Evolutionary conservation across 2,113 vertebrate genomes (phyloP).

Genomic region (Phrynocephalus versicolor): DNA sequence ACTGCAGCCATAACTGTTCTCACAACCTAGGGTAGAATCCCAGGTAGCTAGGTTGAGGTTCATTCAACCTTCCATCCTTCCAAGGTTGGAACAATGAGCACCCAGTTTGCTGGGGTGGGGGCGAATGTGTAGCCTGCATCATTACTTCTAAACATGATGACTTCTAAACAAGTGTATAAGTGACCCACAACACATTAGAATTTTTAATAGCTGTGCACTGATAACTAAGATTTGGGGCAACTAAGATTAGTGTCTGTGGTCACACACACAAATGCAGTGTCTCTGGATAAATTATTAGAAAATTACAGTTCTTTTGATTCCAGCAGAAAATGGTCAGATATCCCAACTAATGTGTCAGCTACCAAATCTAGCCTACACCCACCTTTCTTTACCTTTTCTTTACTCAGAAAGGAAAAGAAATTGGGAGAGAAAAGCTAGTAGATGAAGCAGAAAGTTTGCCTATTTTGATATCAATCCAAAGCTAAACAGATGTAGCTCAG

Average conservation of each 20-base stretch:
- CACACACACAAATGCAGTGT: background rate
- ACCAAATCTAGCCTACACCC: background rate
- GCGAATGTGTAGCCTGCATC: too few relatives aligned
- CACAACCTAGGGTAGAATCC: too few relatives aligned
- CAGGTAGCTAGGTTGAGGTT: too few relatives aligned
- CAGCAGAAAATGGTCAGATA: background rate
- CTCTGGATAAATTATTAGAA: background rate
- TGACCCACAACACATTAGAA: background rate
- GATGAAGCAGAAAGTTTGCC: background rate
- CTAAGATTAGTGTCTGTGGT: background rate
- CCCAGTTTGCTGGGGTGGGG: too few relatives aligned
- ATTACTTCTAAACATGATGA: too few relatives aligned
- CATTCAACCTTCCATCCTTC: too few relatives aligned
- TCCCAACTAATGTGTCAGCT: background rate
- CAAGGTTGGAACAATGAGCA: too few relatives aligned
- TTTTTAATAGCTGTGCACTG: background rate
- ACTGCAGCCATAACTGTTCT: too few relatives aligned
- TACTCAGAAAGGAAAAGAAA: background rate
- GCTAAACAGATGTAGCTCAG: background rate
- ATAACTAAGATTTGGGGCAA: background rate
- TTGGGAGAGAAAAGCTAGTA: background rate
- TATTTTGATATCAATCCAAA: too few relatives aligned
- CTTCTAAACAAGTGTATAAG: background rate
- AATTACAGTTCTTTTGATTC: background rate
- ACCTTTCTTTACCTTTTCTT: background rate